Base-by-base conservation (phyloP, 92 coral and sea anemone genomes). In the Siderastrea siderea region DNA sequence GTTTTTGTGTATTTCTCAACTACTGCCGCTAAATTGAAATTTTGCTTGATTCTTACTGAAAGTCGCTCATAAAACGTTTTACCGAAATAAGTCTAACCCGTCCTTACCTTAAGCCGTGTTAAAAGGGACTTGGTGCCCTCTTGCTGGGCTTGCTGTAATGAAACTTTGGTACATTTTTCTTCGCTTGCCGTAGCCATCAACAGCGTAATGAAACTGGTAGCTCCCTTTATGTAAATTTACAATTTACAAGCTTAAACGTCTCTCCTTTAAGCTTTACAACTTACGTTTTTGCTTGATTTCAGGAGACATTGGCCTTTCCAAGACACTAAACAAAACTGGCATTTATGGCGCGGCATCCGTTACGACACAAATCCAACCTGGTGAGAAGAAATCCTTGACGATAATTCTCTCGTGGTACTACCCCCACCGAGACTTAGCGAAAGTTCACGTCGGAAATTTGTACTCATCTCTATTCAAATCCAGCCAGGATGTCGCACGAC, bases 331-430 rank as follows among this genome's bases (percentile, higher is more conserved):
- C 47, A 57, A 67, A 62, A 80, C 82, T 52, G 98, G 96, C 10
- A 64, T 95, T 1, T 85, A 95, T 50, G 98, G 98, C 2, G 92
- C 98, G 5, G 94, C 95, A 9, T 87, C 96, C 1, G 81, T 89
- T 43, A 86, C 74, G 14, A 89, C 95, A 69, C 77, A 81, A 45
- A 78, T 95, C 6, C 72, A 74, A 63, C 96, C 98, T 1, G 98
- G 98, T 1, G 93, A 95, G 90, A 91, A 87, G 52, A 95, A 93
- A 79, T 92, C 98, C 3, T 86, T 95, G 68, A 93, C 98, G 7
- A 88, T 95, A 38, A 89, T 95, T 61, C 59, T 95, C 88, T 88
- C 96, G 46, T 95, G 98, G 98, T 93, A 91, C 71, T 95, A 95
- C 73, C 98, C 98, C 5, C 89, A 95, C 70, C 94, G 98, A 14